Evolutionary conservation across 2,113 vertebrate genomes (phyloP), one percentile per base, ranked within the genome.

Genomic region (Ceyx cyanopectus): DNA sequence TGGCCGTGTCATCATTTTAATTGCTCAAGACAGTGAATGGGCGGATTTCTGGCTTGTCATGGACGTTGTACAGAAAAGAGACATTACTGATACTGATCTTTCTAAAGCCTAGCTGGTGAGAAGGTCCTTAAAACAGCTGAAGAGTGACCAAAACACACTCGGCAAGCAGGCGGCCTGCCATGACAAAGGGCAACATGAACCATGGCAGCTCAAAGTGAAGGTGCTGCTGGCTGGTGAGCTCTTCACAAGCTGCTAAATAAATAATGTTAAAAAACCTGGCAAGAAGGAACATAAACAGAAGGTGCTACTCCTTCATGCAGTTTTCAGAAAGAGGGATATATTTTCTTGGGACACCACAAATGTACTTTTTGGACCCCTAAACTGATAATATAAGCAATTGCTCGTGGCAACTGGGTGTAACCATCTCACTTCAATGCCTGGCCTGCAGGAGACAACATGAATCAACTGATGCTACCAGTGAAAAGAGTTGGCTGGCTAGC

Each of bases 21-120:
- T 72, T 61, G 68, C 69, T 62, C 11, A 1, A 46, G 94, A 78
- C 46, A 73, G 61, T 5, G 45, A 92, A 95, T 56, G 87, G 91
- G 91, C 0, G 26, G 82, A 72, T 63, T 85, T 86, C 94, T 82
- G 90, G 85, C 95, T 91, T 93, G 83, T 94, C 81, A 81, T 73
- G 70, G 48, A 76, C 67, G 60, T 30, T 48, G 75, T 51, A 53
- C 1, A 10, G 69, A 67, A 80, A 89, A 85, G 43, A 91, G 84
- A 77, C 9, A 27, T 66, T 83, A 90, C 85, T 91, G 81, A 95
- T 83, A 90, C 85, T 91, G 81, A 95, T 85, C 78, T 85, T 61
- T 81, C 80, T 75, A 88, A 92, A 85, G 62, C 14, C 53, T 89
- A 80, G 45, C 24, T 81, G 69, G 66, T 68, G 58, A 87, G 51